These are phyloP conservation scores for Buceros bicornis DNA, from an alignment of 2,797 vertebrate species.

Conservation along the genomic window DNA sequence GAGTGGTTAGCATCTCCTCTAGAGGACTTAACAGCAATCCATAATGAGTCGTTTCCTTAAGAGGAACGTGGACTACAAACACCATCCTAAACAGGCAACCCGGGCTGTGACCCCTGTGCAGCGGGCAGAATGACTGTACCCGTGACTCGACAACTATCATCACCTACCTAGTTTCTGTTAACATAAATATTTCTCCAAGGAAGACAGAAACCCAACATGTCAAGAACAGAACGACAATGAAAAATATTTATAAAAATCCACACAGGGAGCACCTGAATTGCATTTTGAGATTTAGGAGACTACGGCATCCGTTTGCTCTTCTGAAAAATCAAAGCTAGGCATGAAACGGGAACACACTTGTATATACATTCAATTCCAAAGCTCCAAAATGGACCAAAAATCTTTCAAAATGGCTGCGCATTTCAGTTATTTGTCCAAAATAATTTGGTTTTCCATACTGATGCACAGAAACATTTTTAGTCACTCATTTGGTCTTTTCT, in stretches of 20 bases:
- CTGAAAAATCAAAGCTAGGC: not conserved
- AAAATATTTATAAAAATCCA: not conserved
- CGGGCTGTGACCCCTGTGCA: not conserved
- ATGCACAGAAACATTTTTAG: conserved; percentile 12
- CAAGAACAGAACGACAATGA: not conserved
- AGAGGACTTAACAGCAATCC: not conserved
- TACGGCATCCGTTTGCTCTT: not conserved
- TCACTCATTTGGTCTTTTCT: not conserved
- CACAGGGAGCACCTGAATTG: not conserved
- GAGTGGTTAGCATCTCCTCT: too few species aligned
- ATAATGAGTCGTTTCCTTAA: not conserved
- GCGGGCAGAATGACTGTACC: not conserved
- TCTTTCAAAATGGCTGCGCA: not conserved
- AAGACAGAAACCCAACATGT: not conserved
- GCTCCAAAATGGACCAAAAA: not conserved
- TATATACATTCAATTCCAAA: not conserved
- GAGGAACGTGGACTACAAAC: not conserved
- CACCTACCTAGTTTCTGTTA: not conserved
- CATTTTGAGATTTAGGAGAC: not conserved
- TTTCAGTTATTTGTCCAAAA: conserved; percentile 38
- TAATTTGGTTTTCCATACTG: not conserved
- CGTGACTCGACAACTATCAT: not conserved
- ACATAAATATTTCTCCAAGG: not conserved
- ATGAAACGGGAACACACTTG: not conserved
- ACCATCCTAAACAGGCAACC: accelerated